Evolutionary conservation across 2,888 invertebrate species (phyloP).

Genomic region (Pseudococcus viburni): DNA sequence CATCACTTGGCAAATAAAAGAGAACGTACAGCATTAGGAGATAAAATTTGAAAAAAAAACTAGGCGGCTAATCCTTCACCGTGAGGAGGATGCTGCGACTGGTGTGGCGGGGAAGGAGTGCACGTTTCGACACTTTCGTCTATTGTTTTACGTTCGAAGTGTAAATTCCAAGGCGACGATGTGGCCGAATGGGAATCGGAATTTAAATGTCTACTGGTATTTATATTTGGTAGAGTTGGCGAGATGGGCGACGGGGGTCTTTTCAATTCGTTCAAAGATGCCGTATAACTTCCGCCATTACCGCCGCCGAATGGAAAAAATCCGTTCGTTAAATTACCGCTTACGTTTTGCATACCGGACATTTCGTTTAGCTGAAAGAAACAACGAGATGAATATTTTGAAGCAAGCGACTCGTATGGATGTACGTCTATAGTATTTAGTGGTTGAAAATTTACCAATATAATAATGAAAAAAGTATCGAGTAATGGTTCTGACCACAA

Average conservation of each 20-base stretch:
- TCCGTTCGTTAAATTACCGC: constrained; percentile 77
- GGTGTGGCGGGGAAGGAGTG: constrained; percentile 68
- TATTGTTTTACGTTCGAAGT: constrained; percentile 73
- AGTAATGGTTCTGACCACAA: too few species aligned
- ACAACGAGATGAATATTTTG: neutral
- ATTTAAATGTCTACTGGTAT: constrained; percentile 71
- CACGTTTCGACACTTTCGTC: constrained; percentile 74
- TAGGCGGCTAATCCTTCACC: constrained; percentile 73
- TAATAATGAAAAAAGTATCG: too few species aligned
- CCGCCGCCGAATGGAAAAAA: constrained; percentile 77
- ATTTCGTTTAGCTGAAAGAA: constrained; percentile 82
- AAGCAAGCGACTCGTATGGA: neutral
- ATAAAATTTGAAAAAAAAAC: neutral
- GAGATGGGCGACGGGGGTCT: constrained; percentile 46
- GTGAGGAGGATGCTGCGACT: constrained; percentile 68
- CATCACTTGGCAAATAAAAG: neutral
- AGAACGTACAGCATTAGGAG: neutral
- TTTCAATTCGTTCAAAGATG: constrained; percentile 64
- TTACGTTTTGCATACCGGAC: constrained; percentile 79
- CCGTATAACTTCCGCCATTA: constrained; percentile 9
- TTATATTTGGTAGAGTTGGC: constrained; percentile 51
- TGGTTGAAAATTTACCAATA: too few species aligned
- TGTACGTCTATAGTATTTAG: neutral
- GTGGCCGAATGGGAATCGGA: constrained; percentile 73
- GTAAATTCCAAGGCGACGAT: constrained; percentile 68